Evolutionary conservation across 1,140 invertebrate genomes (phyloP).

Genomic region (Drosophila bocqueti): DNA sequence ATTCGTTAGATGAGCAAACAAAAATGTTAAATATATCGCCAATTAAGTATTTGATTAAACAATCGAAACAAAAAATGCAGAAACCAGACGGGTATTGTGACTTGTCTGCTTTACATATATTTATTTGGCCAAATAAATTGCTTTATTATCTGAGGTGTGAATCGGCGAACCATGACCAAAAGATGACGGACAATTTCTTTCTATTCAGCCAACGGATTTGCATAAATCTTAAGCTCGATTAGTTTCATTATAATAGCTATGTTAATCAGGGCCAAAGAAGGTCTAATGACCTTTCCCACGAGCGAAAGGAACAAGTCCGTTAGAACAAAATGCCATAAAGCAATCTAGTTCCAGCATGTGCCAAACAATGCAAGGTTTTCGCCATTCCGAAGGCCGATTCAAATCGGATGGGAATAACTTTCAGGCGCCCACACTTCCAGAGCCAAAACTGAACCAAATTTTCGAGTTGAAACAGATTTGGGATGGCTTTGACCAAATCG

Average conservation of each 20-base stretch:
- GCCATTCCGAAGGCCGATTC: conserved; percentile 20
- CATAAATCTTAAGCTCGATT: conserved; percentile 47
- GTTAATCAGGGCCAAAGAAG: conserved; percentile 32
- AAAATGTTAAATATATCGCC: conserved; percentile 5
- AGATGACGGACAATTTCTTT: conserved; percentile 28
- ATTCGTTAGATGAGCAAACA: conserved; percentile 24
- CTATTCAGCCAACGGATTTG: conserved; percentile 30
- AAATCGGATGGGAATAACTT: conserved; percentile 18
- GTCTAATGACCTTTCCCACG: conserved; percentile 53
- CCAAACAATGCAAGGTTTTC: conserved; percentile 51
- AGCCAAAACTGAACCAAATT: conserved; percentile 25
- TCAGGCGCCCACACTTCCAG: conserved; percentile 26
- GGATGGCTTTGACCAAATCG: conserved; percentile 17
- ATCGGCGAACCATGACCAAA: conserved; percentile 32
- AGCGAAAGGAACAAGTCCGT: conserved; percentile 30
- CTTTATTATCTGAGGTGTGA: conserved; percentile 57
- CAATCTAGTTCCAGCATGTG: conserved; percentile 24
- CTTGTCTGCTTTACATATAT: conserved; percentile 16
- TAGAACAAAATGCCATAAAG: conserved; percentile 20
- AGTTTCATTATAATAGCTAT: conserved; percentile 47
- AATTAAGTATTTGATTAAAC: conserved; percentile 27
- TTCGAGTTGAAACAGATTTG: conserved; percentile 34
- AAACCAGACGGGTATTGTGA: conserved; percentile 8
- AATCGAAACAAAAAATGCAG: not conserved
- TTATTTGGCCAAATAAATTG: conserved; percentile 39